These are phyloP conservation scores for Syngnathus rostellatus DNA, from an alignment of 2,797 vertebrate species.

Conservation along the genomic window DNA sequence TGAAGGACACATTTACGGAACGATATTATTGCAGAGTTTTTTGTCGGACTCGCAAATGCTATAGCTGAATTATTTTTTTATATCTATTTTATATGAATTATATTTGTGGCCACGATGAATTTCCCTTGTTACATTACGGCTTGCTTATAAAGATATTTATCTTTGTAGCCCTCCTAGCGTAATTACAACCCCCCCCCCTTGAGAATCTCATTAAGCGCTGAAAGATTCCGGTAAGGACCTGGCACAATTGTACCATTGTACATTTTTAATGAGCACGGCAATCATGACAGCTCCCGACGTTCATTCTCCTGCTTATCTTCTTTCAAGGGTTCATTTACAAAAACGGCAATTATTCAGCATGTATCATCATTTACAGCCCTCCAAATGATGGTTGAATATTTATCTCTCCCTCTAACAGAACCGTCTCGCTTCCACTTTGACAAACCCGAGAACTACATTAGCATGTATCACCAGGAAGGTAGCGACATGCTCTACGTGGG, in stretches of 20 bases:
- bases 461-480: slow-evolving; percentile 70
- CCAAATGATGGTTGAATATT: neutral
- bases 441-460: slow-evolving; percentile 68
- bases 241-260: neutral
- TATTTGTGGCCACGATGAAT: too few relatives aligned
- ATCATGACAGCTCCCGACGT: neutral
- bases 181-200: neutral
- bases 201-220: slow-evolving; percentile 2
- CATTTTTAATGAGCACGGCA: neutral
- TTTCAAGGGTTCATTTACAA: neutral
- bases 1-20: neutral
- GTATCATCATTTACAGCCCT: neutral
- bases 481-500: slow-evolving; percentile 70
- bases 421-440: slow-evolving; percentile 66
- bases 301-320: neutral
- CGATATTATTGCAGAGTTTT: neutral
- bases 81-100: too few relatives aligned
- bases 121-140: neutral
- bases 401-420: slow-evolving; percentile 48
- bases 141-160: neutral
- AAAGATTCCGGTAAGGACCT: neutral
- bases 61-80: too few relatives aligned
- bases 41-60: neutral
- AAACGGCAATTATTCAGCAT: neutral
- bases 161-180: neutral